phyloP scores from a whole-genome alignment of 92 coral and sea anemone genomes.

The Palythoa grandiflora region DNA sequence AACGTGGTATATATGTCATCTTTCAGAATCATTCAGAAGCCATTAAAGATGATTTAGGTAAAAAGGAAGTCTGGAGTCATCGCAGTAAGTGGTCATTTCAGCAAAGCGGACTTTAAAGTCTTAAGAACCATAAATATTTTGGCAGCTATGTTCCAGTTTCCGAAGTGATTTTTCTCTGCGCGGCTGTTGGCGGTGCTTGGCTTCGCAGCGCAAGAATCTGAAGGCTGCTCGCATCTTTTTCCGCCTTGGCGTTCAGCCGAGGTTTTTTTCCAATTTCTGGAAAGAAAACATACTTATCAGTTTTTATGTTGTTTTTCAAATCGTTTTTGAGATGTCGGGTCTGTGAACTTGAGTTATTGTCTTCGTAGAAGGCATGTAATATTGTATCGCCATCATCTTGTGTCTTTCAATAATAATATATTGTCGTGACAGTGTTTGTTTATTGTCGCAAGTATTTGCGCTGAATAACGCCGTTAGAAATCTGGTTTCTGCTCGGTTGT shows the following conservation, averaged over 20 bases:
- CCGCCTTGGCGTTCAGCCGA: neutral
- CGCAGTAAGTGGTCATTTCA: neutral
- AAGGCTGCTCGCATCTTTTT: constrained; percentile 16
- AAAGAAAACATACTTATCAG: constrained; percentile 33
- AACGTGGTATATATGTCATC: too few species aligned
- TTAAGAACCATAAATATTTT: neutral
- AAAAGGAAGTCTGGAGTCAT: neutral
- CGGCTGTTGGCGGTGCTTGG: constrained; percentile 14
- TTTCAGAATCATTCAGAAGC: too few species aligned
- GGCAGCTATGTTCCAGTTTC: neutral
- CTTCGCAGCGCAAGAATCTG: constrained; percentile 20
- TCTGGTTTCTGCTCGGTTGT: too few species aligned
- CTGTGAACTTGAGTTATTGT: neutral
- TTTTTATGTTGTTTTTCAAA: neutral
- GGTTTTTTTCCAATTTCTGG: constrained; percentile 41
- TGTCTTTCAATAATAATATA: neutral
- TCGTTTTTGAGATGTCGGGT: neutral
- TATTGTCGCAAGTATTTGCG: too few species aligned
- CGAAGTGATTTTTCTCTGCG: neutral
- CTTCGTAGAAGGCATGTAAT: neutral
- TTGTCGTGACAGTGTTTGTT: too few species aligned
- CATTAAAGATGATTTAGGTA: neutral
- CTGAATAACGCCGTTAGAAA: too few species aligned
- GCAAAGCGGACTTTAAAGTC: too few species aligned
- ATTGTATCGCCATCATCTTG: neutral